These are phyloP conservation scores for Keiferia lycopersicella DNA, from an alignment of 2,888 invertebrate genomes.

Conservation along the genomic window DNA sequence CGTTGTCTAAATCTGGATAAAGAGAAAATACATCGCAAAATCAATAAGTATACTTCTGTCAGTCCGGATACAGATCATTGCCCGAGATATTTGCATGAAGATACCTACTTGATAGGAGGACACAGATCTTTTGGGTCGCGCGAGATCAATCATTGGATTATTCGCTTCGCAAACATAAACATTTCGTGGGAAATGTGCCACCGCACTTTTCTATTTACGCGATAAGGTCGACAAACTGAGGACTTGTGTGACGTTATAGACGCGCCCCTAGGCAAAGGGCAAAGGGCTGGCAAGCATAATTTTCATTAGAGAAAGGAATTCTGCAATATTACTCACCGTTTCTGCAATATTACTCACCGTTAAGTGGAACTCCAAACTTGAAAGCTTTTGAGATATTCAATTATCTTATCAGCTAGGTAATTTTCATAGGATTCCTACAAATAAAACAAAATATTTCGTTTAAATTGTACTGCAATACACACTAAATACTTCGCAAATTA, in stretches of 20 bases:
- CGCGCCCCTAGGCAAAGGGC: neutral
- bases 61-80: neutral
- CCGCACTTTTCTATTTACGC: neutral
- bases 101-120: neutral
- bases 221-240: neutral
- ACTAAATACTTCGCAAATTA: neutral
- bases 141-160: neutral
- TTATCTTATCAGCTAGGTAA: neutral
- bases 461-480: neutral
- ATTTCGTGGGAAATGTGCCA: constrained; percentile 16
- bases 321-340: constrained; percentile 8
- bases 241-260: neutral
- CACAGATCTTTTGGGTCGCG: neutral
- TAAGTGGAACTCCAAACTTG: neutral
- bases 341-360: constrained; percentile 6
- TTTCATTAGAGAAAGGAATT: constrained; percentile 3
- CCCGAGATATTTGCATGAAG: neutral
- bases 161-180: constrained; percentile 3
- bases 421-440: neutral
- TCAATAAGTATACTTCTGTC: neutral
- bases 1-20: neutral
- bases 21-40: neutral
- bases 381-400: neutral
- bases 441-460: constrained; percentile 1
- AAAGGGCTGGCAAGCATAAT: neutral